These are phyloP conservation scores for Boulengeromyrus knoepffleri DNA, from an alignment of 2,113 vertebrate species.

Conservation along the genomic window DNA sequence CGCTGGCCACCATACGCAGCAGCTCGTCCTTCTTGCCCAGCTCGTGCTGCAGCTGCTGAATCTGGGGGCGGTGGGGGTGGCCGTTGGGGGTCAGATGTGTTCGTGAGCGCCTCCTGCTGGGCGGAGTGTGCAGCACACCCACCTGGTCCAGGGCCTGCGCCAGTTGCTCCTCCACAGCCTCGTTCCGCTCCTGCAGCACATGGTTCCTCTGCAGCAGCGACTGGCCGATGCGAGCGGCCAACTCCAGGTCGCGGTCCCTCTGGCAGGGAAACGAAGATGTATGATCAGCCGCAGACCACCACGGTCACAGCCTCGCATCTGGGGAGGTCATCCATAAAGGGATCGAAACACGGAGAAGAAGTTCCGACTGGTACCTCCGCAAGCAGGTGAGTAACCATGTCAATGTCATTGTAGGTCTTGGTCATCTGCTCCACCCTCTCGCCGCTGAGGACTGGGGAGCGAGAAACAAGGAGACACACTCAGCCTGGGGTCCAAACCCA, in stretches of 20 bases:
- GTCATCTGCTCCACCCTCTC: conserved; percentile 81
- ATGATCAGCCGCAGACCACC: conserved; percentile 10
- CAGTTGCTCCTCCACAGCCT: conserved; percentile 85
- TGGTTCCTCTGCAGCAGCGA: conserved; percentile 89
- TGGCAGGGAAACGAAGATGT: conserved; percentile 40
- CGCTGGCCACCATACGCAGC: conserved; percentile 82
- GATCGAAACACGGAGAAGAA: neutral
- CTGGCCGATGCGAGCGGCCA: conserved; percentile 93
- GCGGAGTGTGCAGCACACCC: conserved; percentile 26
- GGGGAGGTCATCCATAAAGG: neutral
- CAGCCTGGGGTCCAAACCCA: neutral
- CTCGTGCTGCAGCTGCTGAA: conserved; percentile 92
- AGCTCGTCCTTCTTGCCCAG: conserved; percentile 89
- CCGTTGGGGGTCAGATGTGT: neutral
- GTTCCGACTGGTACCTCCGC: conserved; percentile 68
- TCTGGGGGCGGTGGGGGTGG: conserved; percentile 58
- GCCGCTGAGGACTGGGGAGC: conserved; percentile 70
- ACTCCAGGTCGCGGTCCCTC: conserved; percentile 89
- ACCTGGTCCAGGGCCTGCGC: conserved; percentile 86
- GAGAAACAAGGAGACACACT: neutral
- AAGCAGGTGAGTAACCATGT: conserved; percentile 84
- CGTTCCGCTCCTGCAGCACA: conserved; percentile 82
- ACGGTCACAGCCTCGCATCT: neutral
- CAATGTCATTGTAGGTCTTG: conserved; percentile 82
- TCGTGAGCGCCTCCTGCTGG: neutral